Base-by-base conservation (phyloP, 2,888 invertebrate species). In the Himalopsyche japonica region DNA sequence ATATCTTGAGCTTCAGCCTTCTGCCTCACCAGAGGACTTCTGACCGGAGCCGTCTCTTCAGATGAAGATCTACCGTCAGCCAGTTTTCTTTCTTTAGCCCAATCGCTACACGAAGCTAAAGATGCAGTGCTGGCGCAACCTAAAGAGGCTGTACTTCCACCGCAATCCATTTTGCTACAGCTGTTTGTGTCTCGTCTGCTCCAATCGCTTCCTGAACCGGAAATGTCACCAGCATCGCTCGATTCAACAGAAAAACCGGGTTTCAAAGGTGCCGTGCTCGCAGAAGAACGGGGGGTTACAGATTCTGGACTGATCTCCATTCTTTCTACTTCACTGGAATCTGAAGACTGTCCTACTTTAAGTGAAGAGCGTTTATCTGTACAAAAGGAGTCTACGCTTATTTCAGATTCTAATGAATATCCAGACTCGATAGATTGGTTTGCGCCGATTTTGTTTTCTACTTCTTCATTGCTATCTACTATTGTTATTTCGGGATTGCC, bases 101-200 rank as follows among this genome's bases (percentile, higher is more conserved):
- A 94, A 87, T 94, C 94, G 87, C 94, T 94, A 88, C 93, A 94
- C 3, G 94, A 94, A 1, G 93, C 93, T 82, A 95, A 89, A 0
- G 94, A 95, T 0, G 95, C 94, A 5, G 94, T 92, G 89, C 94
- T 95, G 12, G 92, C 93, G 79, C 94, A 94, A n/a, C 93, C 93
- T 47, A 93, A 88, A 1, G 93, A 94, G 3, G 94, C 93, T 1
- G 94, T 94, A 87, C 94, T 94, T 0, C 93, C 93, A 85, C 88
- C 89, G 84, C 88, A 89, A 70, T 88, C 88, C 57, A 93, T 94
- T 89, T 91, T 93, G 87, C 87, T 89, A 88, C 89, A 91, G 87
- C 89, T 89, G 83, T 89, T 89, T 0, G 91, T 91, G 84, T 94
- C 94, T 18, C 93, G 90, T 47, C 93, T 91, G 87, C 94, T 94